Conservation (phyloP, 2,113 vertebrate genomes). For the Burhinus bistriatus region DNA sequence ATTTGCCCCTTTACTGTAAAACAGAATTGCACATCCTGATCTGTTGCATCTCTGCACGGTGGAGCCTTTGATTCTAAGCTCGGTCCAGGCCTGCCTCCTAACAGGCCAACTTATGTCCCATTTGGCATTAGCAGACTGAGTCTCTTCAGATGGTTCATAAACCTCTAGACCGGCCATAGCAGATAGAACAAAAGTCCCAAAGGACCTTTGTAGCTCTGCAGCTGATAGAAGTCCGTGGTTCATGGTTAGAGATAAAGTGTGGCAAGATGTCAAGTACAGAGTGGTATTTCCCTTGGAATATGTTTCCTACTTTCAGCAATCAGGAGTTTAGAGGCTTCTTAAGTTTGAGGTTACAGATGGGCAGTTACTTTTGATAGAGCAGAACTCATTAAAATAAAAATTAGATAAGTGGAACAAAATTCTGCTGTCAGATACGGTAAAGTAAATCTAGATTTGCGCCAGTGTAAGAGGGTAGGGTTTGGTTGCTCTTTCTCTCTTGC, state of each 20-base stretch:
- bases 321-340: not conserved
- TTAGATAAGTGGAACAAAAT: not conserved
- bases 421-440: not conserved
- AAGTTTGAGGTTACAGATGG: not conserved
- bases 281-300: not conserved
- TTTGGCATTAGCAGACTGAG: not conserved
- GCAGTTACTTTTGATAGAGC: not conserved
- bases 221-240: not conserved
- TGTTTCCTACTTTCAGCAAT: not conserved
- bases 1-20: not conserved
- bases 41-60: not conserved
- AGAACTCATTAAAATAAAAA: not conserved
- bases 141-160: not conserved
- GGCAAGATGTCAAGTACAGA: not conserved
- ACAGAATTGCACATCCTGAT: not conserved
- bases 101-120: not conserved
- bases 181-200: not conserved
- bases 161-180: not conserved
- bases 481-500: not conserved
- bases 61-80: not conserved
- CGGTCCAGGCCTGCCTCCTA: not conserved
- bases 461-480: not conserved
- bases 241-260: not conserved
- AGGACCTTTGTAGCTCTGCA: not conserved
- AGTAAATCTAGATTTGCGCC: not conserved